Evolutionary conservation across 2,113 vertebrate genomes (phyloP).

Genomic region (Tupaia chinensis): DNA sequence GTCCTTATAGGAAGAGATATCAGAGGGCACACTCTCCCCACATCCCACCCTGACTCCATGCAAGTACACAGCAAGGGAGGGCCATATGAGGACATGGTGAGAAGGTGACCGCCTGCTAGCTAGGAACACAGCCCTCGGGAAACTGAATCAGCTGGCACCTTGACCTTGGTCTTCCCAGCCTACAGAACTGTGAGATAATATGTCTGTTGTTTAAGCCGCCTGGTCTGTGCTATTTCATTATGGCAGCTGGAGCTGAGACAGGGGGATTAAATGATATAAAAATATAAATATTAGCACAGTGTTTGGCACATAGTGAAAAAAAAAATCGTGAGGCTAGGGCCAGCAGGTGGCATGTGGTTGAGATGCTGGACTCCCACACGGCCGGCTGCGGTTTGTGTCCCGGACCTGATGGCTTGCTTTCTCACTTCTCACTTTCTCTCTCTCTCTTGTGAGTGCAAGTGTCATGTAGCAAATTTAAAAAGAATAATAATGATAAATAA

Average conservation of each 20-base stretch:
- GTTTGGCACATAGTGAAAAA: background rate
- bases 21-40: background rate
- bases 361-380: too few relatives aligned
- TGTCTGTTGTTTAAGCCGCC: background rate
- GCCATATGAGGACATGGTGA: background rate
- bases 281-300: background rate
- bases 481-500: too few relatives aligned
- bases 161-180: background rate
- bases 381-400: too few relatives aligned
- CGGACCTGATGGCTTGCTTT: too few relatives aligned
- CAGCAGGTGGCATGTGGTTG: too few relatives aligned
- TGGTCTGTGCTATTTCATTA: background rate
- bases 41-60: background rate
- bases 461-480: too few relatives aligned
- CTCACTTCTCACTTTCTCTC: too few relatives aligned
- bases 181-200: background rate
- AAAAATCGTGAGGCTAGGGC: background rate
- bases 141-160: too few relatives aligned
- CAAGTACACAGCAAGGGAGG: background rate
- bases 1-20: background rate
- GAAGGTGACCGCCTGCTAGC: background rate
- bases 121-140: background rate
- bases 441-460: too few relatives aligned
- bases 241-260: background rate
- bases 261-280: background rate